These are phyloP conservation scores for Peromyscus nudipes DNA, from an alignment of 2,797 vertebrate genomes.

Conservation along the genomic window DNA sequence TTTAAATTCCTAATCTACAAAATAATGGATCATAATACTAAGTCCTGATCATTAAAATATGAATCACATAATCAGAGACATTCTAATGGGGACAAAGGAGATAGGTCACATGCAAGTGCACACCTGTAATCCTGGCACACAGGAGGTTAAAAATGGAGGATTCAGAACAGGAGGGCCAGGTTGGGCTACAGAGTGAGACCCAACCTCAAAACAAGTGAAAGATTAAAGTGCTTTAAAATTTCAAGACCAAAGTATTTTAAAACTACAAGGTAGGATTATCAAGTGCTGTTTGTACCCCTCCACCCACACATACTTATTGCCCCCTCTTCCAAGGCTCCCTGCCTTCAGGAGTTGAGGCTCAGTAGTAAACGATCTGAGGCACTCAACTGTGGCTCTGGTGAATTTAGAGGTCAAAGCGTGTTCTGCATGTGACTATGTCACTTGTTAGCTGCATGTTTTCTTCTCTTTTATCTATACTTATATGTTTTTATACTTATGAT, in stretches of 20 bases:
- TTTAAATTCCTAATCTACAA: conserved; percentile 26
- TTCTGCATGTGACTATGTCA: background rate
- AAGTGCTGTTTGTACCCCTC: background rate
- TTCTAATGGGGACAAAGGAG: background rate
- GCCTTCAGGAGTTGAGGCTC: background rate
- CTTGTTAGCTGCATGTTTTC: background rate
- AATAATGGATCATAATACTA: background rate
- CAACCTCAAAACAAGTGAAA: background rate
- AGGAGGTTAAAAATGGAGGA: background rate
- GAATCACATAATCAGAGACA: background rate
- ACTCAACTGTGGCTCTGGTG: background rate
- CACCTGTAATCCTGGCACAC: background rate
- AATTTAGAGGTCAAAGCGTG: conserved; percentile 24
- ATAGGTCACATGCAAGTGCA: too few relatives aligned
- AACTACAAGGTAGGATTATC: background rate
- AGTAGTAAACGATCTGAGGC: background rate
- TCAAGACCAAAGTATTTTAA: conserved; percentile 54
- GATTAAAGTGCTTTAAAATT: background rate
- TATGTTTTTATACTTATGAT: background rate
- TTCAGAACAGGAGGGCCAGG: background rate
- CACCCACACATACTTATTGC: background rate
- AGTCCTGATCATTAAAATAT: background rate
- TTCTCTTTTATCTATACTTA: background rate
- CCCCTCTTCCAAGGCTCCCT: background rate
- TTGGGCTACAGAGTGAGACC: background rate